Evolutionary conservation across 2,113 vertebrate species (phyloP), one percentile per base, ranked within the genome.

Genomic region (Xiphophorus couchianus): DNA sequence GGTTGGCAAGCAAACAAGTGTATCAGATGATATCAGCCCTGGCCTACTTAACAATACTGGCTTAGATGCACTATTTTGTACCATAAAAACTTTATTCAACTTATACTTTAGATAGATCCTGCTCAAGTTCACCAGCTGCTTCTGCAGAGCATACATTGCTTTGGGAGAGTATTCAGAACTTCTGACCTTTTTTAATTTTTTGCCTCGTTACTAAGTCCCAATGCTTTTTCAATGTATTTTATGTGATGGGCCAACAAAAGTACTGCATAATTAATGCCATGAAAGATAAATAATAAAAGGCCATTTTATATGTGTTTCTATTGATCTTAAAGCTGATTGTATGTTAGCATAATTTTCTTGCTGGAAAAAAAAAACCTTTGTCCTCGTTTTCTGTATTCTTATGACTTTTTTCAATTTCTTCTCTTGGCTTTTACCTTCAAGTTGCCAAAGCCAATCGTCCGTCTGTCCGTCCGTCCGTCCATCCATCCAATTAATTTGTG

Each of bases 21-120:
- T 89, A 91, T 89, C 90, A 88, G 92, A 93, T 93, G 85, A 82
- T 93, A 93, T 93, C 92, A 88, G 89, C 80, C 58, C 14, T 89
- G 92, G 85, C 92, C 92, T 90, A 93, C 72, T 93, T 93, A 90
- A 80, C 73, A 74, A 65, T 79, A 30, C 85, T 68, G 88, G 83
- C 54, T 80, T 82, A 86, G 76, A 78, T 11, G 42, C 65, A 62
- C 29, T 51, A 82, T 37, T 75, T 61, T 54, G 75, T 73, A 77
- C 58, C 64, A 80, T 89, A 71, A 87, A 85, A 90, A 88, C 83
- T 86, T 88, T 42, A 33, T 69, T 74, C 48, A 10, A 68, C 65
- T 82, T 77, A 68, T 73, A 78, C 78, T 77, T 75, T 74, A 80
- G 70, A 69, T 74, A 60, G 74, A 69, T 90, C 62, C 72, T 70